Evolutionary conservation across 1,140 invertebrate genomes (phyloP), one percentile per base, ranked within the genome.

Genomic region (Dreissena rostriformis): DNA sequence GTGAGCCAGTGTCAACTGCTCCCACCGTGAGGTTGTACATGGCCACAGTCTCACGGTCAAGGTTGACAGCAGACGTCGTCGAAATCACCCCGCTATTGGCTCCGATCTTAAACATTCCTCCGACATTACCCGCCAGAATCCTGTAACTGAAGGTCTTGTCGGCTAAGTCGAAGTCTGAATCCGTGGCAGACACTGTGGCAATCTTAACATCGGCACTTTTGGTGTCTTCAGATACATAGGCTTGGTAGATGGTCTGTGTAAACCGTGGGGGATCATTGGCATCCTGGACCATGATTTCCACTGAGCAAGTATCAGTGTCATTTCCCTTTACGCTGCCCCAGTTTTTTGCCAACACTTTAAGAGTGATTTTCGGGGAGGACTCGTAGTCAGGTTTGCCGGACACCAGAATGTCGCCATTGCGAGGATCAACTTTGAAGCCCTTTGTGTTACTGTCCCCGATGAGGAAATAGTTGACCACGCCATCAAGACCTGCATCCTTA

Each of bases 191-290:
- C 0, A 99, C 97, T 24, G 95, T 95, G 6, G 96, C 93, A 0
- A 99, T 95, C 88, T 95, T 95, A 1, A 96, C 96, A 0, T 97
- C 97, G 1, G 73, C 72, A 6, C 96, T 91, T 0, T 96, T 96
- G 0, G 96, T 96, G 49, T 96, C 96, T 94, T 99, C 98, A 26
- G n/a, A n/a, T 22, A 98, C 95, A 51, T 94, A 95, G 0, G 96
- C 95, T 84, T 96, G 95, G 91, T 98, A 98, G 26, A 95, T 91
- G 29, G 94, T 94, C 87, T 97, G 95, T 14, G 96, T 91, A 91
- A 99, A 99, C 92, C 98, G 97, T 0, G 98, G 98, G 5, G 98
- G 97, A 94, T 99, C 98, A 91, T 99, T 99, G 7, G 98, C 97
- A 93, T 99, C 98, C 94, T 98, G 97, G 75, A 99, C 97, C 0